Evolutionary conservation across 2,888 invertebrate genomes (phyloP).

Genomic region (Melanostoma scalare): DNA sequence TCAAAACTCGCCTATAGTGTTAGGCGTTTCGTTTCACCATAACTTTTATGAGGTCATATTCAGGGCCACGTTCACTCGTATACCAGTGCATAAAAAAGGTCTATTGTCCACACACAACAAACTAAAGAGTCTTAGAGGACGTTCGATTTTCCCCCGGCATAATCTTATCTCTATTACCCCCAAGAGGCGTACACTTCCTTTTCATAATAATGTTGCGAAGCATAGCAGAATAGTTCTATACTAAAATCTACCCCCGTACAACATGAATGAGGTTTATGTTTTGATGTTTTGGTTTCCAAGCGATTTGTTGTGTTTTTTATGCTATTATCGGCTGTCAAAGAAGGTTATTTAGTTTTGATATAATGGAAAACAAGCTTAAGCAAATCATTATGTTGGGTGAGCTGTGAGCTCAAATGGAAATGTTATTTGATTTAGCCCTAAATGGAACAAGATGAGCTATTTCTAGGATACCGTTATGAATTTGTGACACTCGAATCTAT

Average conservation of each 20-base stretch:
- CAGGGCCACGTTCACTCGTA: conserved; percentile 8
- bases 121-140: conserved; percentile 31
- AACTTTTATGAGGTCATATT: conserved; percentile 26
- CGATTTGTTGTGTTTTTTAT: conserved; percentile 35
- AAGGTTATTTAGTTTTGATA: conserved; percentile 27
- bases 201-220: conserved; percentile 19
- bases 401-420: neutral
- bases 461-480: too few species aligned
- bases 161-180: conserved; percentile 37
- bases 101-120: conserved; percentile 22
- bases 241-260: conserved; percentile 13
- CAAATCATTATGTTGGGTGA: conserved; percentile 9
- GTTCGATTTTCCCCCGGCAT: conserved; percentile 29
- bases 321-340: conserved; percentile 38
- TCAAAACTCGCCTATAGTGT: conserved; percentile 15
- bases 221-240: conserved; percentile 9
- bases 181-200: conserved; percentile 32
- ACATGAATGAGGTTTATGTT: conserved; percentile 7
- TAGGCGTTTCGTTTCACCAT: conserved; percentile 20
- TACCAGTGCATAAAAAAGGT: conserved; percentile 28
- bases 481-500: too few species aligned
- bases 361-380: conserved; percentile 20
- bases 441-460: too few species aligned
- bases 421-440: too few species aligned
- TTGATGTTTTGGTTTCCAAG: conserved; percentile 1